A percentile compares a stretch with the other conserved stretches of the same genome.
These are phyloP conservation scores for Crotophaga sulcirostris DNA, from an alignment of 2,113 vertebrate species.

Conservation along the genomic window DNA sequence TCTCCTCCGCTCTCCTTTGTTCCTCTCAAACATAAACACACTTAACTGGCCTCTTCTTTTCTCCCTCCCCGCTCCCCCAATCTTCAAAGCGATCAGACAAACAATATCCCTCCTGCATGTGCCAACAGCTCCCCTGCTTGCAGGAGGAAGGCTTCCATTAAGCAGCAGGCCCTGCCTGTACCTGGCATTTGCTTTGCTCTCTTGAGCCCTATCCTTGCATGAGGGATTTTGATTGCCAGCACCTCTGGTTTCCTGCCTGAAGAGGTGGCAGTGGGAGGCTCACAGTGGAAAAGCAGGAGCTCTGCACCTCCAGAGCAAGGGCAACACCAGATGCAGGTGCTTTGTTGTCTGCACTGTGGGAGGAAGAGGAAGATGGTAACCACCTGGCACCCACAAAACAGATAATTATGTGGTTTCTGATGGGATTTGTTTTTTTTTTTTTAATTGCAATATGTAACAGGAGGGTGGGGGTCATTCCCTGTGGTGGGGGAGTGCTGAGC, in stretches of 20 bases:
- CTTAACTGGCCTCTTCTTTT: conserved; percentile 49
- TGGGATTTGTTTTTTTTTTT: not conserved
- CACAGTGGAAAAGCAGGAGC: not conserved
- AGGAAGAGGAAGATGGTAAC: not conserved
- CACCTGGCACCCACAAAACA: not conserved
- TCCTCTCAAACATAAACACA: conserved; percentile 71
- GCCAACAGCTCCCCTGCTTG: not conserved
- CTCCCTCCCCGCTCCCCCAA: not conserved
- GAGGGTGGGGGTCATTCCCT: not conserved
- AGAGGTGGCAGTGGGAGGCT: not conserved
- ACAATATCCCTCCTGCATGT: conserved; percentile 7
- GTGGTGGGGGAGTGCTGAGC: rapidly evolving
- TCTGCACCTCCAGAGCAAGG: not conserved
- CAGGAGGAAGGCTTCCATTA: not conserved
- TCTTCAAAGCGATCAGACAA: conserved; percentile 28
- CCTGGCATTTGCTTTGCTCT: not conserved
- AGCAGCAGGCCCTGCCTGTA: not conserved
- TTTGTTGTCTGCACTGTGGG: not conserved
- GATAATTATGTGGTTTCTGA: not conserved
- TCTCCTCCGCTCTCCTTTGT: conserved; percentile 34
- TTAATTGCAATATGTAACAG: not conserved
- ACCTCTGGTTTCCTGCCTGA: not conserved
- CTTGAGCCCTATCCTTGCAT: not conserved
- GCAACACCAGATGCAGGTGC: not conserved
- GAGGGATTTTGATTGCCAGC: not conserved